Conservation (phyloP, 2,797 vertebrate species). For the Anabas testudineus region DNA sequence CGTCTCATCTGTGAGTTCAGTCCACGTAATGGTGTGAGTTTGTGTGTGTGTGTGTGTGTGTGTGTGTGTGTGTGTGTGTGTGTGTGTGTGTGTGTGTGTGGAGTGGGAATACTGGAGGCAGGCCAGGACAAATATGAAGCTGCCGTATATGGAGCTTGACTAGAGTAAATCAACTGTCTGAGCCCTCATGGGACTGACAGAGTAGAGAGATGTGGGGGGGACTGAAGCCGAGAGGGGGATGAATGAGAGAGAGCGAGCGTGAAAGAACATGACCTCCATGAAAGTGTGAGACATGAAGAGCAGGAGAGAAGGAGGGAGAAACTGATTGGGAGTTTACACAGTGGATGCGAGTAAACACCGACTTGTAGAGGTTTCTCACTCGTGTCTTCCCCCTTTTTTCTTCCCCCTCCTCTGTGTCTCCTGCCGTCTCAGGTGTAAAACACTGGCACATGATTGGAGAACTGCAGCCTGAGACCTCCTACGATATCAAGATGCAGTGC, state of each 20-base stretch:
- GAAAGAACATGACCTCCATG: constrained; percentile 61
- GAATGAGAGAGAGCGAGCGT: constrained; percentile 27
- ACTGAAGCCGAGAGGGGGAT: not conserved
- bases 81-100: constrained; percentile 39
- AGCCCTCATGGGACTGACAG: constrained; percentile 60
- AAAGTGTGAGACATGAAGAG: constrained; percentile 45
- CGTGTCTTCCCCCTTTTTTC: constrained; percentile 23
- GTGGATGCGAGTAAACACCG: constrained; percentile 50
- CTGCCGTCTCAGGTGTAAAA: constrained; percentile 85
- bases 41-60: constrained; percentile 43
- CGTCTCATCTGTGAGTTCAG: constrained; percentile 57
- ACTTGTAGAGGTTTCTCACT: constrained; percentile 52
- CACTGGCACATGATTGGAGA: constrained; percentile 94
- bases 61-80: constrained; percentile 30
- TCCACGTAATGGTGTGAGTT: constrained; percentile 34
- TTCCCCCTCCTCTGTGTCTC: not conserved
- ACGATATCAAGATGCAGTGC: constrained; percentile 98
- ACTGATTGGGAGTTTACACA: constrained; percentile 41
- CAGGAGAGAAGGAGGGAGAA: constrained; percentile 11
- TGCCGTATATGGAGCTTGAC: constrained; percentile 85
- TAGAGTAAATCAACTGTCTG: constrained; percentile 81
- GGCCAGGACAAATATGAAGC: constrained; percentile 85
- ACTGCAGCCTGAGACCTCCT: constrained; percentile 94
- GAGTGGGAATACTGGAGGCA: constrained; percentile 75
- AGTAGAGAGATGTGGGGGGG: constrained; percentile 17